phyloP scores from a whole-genome alignment of 2,888 invertebrate species.

The Orthosia cruda region DNA sequence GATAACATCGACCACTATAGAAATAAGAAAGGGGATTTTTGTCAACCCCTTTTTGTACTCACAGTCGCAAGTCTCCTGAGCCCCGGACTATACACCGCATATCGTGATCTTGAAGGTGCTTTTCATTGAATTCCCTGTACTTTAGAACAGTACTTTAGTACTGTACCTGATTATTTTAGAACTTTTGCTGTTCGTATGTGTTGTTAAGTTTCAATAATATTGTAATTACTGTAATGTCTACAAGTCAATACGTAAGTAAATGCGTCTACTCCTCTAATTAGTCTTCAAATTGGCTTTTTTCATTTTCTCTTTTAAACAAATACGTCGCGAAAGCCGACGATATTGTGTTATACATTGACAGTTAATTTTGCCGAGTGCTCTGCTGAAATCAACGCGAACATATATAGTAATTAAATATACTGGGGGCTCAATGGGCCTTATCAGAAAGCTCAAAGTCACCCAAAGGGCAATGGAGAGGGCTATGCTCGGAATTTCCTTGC shows the following conservation, averaged over 20 bases:
- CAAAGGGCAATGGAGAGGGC: no score
- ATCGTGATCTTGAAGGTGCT: no score
- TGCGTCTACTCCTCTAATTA: conserved; percentile 65
- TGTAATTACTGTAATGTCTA: conserved; percentile 26
- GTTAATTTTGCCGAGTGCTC: no score
- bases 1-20: conserved; percentile 33
- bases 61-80: no score
- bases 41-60: no score
- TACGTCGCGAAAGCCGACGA: conserved; percentile 56
- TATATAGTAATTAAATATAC: conserved; percentile 66
- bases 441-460: no score
- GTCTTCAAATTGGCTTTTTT: conserved; percentile 37
- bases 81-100: no score
- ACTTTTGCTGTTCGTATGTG: not conserved
- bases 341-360: conserved; percentile 43
- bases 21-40: no score
- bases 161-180: not conserved
- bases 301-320: conserved; percentile 64
- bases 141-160: no score
- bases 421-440: no score
- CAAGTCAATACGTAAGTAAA: conserved; percentile 54
- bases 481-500: no score
- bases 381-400: not conserved
- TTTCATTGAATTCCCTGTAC: no score
- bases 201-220: conserved; percentile 20